These are phyloP conservation scores for Pseudococcus viburni DNA, from an alignment of 2,888 invertebrate genomes.

Conservation along the genomic window DNA sequence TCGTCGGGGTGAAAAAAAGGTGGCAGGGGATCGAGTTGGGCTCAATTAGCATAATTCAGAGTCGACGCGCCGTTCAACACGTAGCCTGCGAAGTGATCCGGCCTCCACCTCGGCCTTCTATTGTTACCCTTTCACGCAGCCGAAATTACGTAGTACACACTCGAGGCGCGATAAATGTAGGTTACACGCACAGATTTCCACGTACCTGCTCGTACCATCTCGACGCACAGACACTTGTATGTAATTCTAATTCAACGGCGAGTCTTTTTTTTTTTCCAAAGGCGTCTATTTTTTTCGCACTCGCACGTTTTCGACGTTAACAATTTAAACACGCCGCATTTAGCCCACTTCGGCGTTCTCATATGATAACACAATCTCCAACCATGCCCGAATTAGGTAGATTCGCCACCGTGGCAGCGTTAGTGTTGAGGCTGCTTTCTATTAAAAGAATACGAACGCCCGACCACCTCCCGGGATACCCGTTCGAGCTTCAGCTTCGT, in stretches of 20 bases:
- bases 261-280: neutral
- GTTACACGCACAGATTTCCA: neutral
- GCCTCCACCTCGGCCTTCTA: neutral
- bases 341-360: neutral
- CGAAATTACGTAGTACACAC: neutral
- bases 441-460: neutral
- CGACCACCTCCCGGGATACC: neutral
- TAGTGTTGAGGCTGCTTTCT: neutral
- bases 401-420: neutral
- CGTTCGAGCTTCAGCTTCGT: neutral
- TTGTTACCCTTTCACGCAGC: neutral
- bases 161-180: neutral
- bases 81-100: too few relatives aligned
- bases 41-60: neutral
- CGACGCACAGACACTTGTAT: neutral
- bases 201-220: conserved; percentile 7
- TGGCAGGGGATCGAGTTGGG: neutral
- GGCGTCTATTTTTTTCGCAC: neutral
- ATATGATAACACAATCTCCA: neutral
- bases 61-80: neutral
- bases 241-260: neutral
- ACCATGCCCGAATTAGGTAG: neutral
- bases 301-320: neutral
- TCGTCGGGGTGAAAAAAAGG: neutral
- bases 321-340: conserved; percentile 7